A percentile compares a stretch with the other conserved stretches of the same genome.
phyloP scores from a whole-genome alignment of 2,113 vertebrate species.

The Cnemophilus loriae region DNA sequence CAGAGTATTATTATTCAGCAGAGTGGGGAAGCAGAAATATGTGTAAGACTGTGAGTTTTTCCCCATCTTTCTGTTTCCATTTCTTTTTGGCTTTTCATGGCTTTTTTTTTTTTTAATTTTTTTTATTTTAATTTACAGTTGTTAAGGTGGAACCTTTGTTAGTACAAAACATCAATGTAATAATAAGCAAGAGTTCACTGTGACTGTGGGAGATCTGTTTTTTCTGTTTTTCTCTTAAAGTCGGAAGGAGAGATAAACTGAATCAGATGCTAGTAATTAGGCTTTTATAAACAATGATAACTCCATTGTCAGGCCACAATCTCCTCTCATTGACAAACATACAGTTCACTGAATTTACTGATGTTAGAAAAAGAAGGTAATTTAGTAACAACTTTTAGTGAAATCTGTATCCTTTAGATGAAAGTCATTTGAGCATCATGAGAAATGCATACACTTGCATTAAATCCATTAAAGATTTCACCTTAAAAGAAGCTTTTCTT shows the following conservation, averaged over 20 bases:
- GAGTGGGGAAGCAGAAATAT: slow-evolving; percentile 97
- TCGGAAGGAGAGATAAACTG: neutral
- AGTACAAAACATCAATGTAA: neutral
- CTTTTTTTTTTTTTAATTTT: slow-evolving; percentile 43
- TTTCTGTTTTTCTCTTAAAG: slow-evolving; percentile 34
- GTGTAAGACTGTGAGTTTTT: slow-evolving; percentile 98
- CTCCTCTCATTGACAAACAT: neutral
- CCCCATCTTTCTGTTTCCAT: slow-evolving; percentile 81
- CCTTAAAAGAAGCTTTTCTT: slow-evolving; percentile 71
- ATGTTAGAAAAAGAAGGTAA: neutral
- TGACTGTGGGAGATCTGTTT: slow-evolving; percentile 26
- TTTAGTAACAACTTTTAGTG: slow-evolving; percentile 9
- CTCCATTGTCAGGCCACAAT: neutral
- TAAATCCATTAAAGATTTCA: slow-evolving; percentile 73
- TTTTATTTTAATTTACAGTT: slow-evolving; percentile 61
- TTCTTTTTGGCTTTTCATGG: slow-evolving; percentile 74
- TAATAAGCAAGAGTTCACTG: slow-evolving; percentile 35
- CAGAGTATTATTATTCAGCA: slow-evolving; percentile 89
- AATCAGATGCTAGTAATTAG: slow-evolving; percentile 22
- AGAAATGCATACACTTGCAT: slow-evolving; percentile 50
- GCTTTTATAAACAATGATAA: neutral
- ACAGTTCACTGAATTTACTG: neutral
- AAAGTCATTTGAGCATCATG: slow-evolving; percentile 33
- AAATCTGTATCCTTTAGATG: slow-evolving; percentile 26
- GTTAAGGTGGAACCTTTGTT: slow-evolving; percentile 77